Evolutionary conservation across 2,888 invertebrate genomes (phyloP), one percentile per base, ranked within the genome.

Genomic region (Fragum sueziense): DNA sequence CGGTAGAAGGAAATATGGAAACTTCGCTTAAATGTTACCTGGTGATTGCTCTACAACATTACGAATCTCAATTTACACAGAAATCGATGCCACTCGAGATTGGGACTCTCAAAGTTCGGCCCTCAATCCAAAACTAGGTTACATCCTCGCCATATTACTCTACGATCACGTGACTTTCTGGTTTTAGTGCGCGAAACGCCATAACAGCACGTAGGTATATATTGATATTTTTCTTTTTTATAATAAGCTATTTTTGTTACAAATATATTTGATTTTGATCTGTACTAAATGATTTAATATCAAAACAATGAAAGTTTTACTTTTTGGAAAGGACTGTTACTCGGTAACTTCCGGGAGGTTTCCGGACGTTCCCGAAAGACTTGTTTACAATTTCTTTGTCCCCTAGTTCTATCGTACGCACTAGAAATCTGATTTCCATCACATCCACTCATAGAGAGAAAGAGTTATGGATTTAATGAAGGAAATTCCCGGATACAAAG

Each of bases 1-100:
- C 79, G 76, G 74, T 57, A 74, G 65, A 76, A 74, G 76, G 74
- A 80, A 79, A 79, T 79, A 77, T 81, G 74, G 80, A 81, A 74
- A 80, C 78, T 81, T 80, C 70, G 84, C 84, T 34, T 20, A 70
- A 71, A 34, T 34, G n/a, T 81, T 84, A 84, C 84, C 84, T 84
- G 71, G 31, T 34, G 61, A 27, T 76, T 31, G 29, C 25, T 71
- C 68, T 74, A 79, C 57, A 71, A 65, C 68, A 79, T 65, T 70
- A 37, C 67, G 34, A 31, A 59, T 20, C n/a, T 71, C 31, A 31
- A 27, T 70, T 61, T 37, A 0, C 25, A 34, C 29, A 80, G 59
- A 54, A 70, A 76, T 41, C 61, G 68, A 52, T 74, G 74, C 67
- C 74, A 80, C 33, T 68, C 68, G 47, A 74, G 54, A 70, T 54